phyloP scores from a whole-genome alignment of 1,140 invertebrate species.

The Megathymus violae region DNA sequence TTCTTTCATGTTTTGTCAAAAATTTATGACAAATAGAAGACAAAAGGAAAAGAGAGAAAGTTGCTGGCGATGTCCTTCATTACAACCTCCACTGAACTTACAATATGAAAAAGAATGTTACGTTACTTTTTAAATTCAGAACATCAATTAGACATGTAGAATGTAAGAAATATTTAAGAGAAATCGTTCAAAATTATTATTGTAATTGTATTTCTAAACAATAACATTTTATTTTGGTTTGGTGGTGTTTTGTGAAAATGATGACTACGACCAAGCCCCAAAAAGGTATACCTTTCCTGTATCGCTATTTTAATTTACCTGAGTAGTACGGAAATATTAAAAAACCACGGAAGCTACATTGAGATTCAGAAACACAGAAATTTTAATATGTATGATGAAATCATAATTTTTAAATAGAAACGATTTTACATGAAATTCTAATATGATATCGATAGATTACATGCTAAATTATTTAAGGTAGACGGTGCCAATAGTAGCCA shows the following conservation, averaged over 20 bases:
- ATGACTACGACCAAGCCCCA: conserved; percentile 54
- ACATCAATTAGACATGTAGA: conserved; percentile 46
- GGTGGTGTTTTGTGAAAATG: conserved; percentile 43
- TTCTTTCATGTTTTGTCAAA: conserved; percentile 16
- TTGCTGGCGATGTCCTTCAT: not conserved
- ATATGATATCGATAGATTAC: too few species aligned
- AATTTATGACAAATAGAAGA: not conserved
- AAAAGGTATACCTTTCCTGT: conserved; percentile 59
- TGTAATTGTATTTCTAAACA: conserved; percentile 35
- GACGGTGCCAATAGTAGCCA: too few species aligned
- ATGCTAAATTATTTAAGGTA: too few species aligned
- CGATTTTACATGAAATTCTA: too few species aligned
- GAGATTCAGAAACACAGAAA: too few species aligned
- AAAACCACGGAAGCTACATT: too few species aligned
- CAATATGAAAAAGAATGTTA: conserved; percentile 10
- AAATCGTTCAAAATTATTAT: conserved; percentile 19
- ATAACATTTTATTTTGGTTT: conserved; percentile 27
- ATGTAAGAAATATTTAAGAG: conserved; percentile 13
- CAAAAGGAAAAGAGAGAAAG: not conserved
- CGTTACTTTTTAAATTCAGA: conserved; percentile 52
- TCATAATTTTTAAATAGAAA: too few species aligned
- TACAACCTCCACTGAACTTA: not conserved
- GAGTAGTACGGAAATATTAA: too few species aligned
- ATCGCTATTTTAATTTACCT: conserved; percentile 8
- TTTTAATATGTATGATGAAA: too few species aligned